phyloP scores from a whole-genome alignment of 2,888 invertebrate genomes.

The Parnassius glacialis region DNA sequence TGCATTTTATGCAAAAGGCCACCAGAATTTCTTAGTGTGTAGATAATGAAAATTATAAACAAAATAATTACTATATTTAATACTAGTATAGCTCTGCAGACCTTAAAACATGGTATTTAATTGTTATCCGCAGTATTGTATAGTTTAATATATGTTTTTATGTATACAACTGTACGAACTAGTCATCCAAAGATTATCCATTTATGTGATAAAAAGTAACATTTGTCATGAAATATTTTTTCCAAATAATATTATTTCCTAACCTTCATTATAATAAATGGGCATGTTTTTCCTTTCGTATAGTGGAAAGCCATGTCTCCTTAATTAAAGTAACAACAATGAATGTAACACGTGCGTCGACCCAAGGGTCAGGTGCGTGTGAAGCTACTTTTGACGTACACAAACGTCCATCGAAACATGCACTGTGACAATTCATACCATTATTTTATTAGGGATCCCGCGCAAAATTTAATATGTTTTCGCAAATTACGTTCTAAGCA shows the following conservation, averaged over 20 bases:
- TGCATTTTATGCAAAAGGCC: too few species aligned
- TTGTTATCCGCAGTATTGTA: too few species aligned
- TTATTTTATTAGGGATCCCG: conserved; percentile 8
- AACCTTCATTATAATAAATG: conserved; percentile 22
- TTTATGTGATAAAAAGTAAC: conserved; percentile 17
- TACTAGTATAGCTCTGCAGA: too few species aligned
- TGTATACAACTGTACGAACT: not conserved
- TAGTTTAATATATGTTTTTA: not conserved
- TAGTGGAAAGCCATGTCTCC: conserved; percentile 45
- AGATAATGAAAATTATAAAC: too few species aligned
- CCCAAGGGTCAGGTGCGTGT: conserved; percentile 44
- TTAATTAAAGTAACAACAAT: conserved; percentile 51
- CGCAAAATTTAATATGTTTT: conserved; percentile 15
- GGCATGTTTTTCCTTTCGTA: conserved; percentile 32
- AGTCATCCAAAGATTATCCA: not conserved
- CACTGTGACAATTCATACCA: conserved; percentile 28
- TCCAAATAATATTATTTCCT: conserved; percentile 17
- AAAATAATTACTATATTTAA: too few species aligned
- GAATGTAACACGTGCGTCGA: conserved; percentile 42
- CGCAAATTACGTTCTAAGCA: conserved; percentile 16
- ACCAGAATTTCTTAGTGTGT: too few species aligned
- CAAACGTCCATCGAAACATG: conserved; percentile 32
- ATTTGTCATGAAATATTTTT: conserved; percentile 12
- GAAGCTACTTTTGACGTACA: conserved; percentile 34
- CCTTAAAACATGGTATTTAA: too few species aligned